These are phyloP conservation scores for Drosophila ambigua DNA, from an alignment of 1,140 invertebrate genomes.

Conservation along the genomic window DNA sequence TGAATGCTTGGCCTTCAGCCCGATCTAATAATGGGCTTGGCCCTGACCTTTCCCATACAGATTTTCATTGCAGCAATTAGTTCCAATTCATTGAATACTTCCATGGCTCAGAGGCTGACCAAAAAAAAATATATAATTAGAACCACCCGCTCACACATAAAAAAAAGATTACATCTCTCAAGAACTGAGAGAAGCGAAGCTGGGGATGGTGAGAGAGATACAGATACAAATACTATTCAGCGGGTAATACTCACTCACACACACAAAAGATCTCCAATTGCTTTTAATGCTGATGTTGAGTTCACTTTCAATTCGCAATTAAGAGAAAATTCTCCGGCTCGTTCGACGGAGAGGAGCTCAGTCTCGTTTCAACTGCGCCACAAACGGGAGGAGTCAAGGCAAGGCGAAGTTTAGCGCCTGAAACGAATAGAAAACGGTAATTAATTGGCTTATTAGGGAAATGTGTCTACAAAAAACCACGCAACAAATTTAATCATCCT, in stretches of 20 bases:
- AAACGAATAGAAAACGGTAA: conserved; percentile 63
- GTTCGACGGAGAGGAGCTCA: conserved; percentile 22
- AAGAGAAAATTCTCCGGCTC: conserved; percentile 45
- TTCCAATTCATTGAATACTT: conserved; percentile 21
- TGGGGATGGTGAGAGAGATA: not conserved
- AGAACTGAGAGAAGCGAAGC: conserved; percentile 10
- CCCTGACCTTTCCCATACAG: conserved; percentile 22
- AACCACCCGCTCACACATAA: conserved; percentile 18
- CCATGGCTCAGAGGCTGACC: conserved; percentile 16
- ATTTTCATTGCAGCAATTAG: too few relatives aligned
- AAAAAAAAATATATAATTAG: conserved; percentile 48
- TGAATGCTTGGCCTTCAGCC: conserved; percentile 29
- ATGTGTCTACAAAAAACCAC: not conserved
- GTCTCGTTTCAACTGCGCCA: conserved; percentile 50
- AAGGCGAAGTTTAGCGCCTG: conserved; percentile 22
- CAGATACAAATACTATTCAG: too few relatives aligned
- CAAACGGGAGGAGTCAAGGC: conserved; percentile 36
- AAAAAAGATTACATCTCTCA: conserved; percentile 11
- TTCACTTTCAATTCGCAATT: conserved; percentile 69
- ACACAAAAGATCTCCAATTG: conserved; percentile 54
- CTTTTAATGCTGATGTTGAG: conserved; percentile 39
- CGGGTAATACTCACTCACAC: not conserved
- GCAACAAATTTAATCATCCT: conserved; percentile 17
- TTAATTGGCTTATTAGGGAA: conserved; percentile 59
- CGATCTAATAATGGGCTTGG: conserved; percentile 14